phyloP scores from a whole-genome alignment of 2,113 vertebrate genomes.

The Actenoides hombroni region DNA sequence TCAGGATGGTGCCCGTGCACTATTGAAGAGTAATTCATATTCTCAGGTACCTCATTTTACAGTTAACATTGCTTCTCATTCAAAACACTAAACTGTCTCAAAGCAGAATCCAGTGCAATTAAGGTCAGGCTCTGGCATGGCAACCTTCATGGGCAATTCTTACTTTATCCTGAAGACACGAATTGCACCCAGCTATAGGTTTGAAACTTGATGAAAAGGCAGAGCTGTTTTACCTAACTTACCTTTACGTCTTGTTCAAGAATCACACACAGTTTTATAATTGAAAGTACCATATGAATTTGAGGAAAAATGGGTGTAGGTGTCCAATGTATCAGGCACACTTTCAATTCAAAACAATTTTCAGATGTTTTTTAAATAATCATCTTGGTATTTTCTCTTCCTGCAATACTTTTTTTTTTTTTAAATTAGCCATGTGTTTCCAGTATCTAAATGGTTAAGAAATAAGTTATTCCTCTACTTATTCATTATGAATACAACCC shows the following conservation, averaged over 20 bases:
- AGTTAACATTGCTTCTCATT: neutral
- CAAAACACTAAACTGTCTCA: neutral
- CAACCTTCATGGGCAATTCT: neutral
- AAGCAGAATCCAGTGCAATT: neutral
- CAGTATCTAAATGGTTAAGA: neutral
- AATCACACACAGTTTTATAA: neutral
- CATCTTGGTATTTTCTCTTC: neutral
- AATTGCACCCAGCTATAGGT: neutral
- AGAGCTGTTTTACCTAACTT: neutral
- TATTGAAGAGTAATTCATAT: neutral
- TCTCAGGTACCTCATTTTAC: neutral
- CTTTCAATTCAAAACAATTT: neutral
- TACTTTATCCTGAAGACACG: neutral
- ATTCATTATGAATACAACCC: neutral
- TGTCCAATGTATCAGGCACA: neutral
- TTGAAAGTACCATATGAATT: neutral
- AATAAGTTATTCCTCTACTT: neutral
- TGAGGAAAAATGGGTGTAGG: neutral
- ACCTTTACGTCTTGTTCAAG: neutral
- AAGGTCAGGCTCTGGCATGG: neutral
- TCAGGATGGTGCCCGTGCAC: neutral
- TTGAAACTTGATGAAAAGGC: neutral
- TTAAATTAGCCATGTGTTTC: neutral
- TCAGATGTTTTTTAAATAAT: neutral
- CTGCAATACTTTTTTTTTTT: neutral